A percentile compares a stretch with the other conserved stretches of the same genome.
Evolutionary conservation across 2,797 vertebrate species (phyloP).

Genomic region (Hafferia zeledoni): DNA sequence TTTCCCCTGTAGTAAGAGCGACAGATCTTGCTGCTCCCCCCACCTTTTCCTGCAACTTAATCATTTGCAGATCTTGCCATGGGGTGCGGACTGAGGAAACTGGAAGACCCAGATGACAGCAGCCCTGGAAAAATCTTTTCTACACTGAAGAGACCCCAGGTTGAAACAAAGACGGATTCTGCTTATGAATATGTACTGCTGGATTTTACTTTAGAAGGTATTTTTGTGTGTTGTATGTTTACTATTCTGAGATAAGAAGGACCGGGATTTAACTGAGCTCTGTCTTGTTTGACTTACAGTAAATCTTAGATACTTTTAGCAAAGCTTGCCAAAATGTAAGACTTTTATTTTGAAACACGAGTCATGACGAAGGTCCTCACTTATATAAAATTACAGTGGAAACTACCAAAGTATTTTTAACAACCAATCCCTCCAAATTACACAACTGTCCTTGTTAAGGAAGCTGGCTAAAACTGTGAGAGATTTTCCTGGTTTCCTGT

Average conservation of each 20-base stretch:
- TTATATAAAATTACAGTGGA: constrained; percentile 58
- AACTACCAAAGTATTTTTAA: constrained; percentile 47
- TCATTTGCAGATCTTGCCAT: constrained; percentile 80
- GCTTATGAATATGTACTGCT: constrained; percentile 93
- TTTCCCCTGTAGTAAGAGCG: background rate
- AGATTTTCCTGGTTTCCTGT: constrained; percentile 30
- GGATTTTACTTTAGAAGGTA: constrained; percentile 97
- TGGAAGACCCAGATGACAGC: constrained; percentile 95
- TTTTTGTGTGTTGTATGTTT: constrained; percentile 26
- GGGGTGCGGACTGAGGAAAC: constrained; percentile 96
- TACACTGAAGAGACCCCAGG: constrained; percentile 93
- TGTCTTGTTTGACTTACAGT: background rate
- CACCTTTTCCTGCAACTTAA: constrained; percentile 61
- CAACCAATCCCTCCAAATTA: constrained; percentile 7
- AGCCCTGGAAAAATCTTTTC: constrained; percentile 98
- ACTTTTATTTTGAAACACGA: constrained; percentile 61
- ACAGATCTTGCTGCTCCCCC: constrained; percentile 70
- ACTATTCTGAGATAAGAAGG: background rate
- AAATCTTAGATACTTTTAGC: background rate
- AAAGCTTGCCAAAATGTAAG: constrained; percentile 3
- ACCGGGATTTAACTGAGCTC: background rate
- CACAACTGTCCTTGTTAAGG: constrained; percentile 7
- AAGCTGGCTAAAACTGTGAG: constrained; percentile 5
- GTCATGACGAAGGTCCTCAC: constrained; percentile 1
- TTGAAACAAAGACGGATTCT: constrained; percentile 90